Evolutionary conservation across 2,113 vertebrate species (phyloP).

Genomic region (Trochalopteron elliotii): DNA sequence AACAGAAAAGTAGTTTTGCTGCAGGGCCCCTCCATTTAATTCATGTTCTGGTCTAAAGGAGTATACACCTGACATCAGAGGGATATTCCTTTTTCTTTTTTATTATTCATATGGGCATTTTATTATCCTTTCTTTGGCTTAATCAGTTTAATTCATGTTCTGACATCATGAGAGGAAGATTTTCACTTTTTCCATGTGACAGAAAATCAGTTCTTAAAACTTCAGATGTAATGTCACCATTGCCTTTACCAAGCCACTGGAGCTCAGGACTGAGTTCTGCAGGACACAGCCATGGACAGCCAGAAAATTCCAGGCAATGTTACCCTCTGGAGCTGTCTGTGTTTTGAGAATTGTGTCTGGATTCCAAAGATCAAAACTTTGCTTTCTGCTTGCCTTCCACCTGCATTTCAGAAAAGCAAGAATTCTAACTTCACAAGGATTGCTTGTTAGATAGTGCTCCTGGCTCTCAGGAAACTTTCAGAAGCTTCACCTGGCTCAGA

Average conservation of each 20-base stretch:
- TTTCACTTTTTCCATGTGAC: not conserved
- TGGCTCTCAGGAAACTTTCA: not conserved
- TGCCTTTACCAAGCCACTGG: not conserved
- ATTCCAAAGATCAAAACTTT: constrained; percentile 21
- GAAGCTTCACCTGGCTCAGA: not conserved
- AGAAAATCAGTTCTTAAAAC: not conserved
- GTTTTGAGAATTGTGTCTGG: not conserved
- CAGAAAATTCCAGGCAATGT: not conserved
- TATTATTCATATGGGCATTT: not conserved
- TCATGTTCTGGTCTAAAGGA: not conserved
- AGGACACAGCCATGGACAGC: not conserved
- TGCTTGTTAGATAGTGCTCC: constrained; percentile 25
- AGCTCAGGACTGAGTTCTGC: not conserved
- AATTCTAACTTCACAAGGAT: not conserved
- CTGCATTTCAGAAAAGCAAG: constrained; percentile 10
- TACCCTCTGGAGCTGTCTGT: not conserved
- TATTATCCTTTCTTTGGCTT: not conserved
- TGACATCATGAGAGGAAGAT: not conserved
- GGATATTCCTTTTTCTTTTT: not conserved
- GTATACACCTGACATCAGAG: not conserved
- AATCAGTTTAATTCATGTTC: not conserved
- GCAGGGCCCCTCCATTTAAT: not conserved
- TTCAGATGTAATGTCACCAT: not conserved
- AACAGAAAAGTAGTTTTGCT: not conserved
- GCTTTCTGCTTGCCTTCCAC: constrained; percentile 1